Conservation (phyloP, 2,797 vertebrate genomes). For the Garrulus glandarius region DNA sequence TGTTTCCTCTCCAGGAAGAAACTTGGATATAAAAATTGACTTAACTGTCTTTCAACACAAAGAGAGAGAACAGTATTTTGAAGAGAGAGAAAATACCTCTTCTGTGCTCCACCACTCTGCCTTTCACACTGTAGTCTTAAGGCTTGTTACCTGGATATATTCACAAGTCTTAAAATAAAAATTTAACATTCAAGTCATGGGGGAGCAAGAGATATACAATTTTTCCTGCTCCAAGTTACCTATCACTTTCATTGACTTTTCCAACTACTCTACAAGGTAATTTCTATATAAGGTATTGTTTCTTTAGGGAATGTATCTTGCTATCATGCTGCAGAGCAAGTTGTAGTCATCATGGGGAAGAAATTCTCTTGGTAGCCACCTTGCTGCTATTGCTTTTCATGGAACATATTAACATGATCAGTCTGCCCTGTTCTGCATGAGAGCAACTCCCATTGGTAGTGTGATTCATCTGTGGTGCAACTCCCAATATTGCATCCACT, state of each 20-base stretch:
- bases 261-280: not conserved
- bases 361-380: not conserved
- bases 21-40: not conserved
- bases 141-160: not conserved
- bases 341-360: not conserved
- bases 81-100: not conserved
- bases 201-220: accelerated
- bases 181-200: not conserved
- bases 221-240: not conserved
- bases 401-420: not conserved
- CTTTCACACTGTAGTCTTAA: not conserved
- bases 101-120: not conserved
- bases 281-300: not conserved
- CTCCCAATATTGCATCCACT: not conserved
- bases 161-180: not conserved
- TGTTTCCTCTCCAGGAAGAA: not conserved
- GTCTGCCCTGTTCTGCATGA: not conserved
- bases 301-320: not conserved
- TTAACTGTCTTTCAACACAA: not conserved
- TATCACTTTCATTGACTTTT: not conserved
- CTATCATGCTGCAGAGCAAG: not conserved
- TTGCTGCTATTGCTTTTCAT: not conserved
- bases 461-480: not conserved
- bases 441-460: not conserved
- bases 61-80: not conserved